Evolutionary conservation across 2,797 vertebrate species (phyloP).

Genomic region (Graptemys geographica): DNA sequence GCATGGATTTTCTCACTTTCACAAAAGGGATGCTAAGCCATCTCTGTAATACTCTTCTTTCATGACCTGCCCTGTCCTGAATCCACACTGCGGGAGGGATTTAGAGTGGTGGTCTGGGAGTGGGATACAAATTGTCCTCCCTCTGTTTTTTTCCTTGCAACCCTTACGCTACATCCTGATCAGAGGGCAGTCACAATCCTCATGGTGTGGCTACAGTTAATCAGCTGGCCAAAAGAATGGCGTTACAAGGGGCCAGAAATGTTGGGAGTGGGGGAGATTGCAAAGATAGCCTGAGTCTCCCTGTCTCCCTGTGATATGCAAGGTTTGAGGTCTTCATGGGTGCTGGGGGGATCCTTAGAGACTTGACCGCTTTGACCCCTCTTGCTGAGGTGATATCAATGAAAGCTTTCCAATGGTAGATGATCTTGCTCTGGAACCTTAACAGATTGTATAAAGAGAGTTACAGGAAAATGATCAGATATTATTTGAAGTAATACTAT

Average conservation of each 20-base stretch:
- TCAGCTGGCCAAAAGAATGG: too few species aligned
- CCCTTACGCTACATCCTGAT: too few species aligned
- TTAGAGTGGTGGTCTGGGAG: neutral
- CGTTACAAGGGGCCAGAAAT: too few species aligned
- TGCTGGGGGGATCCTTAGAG: neutral
- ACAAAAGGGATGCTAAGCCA: neutral
- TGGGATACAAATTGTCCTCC: too few species aligned
- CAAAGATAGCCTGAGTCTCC: neutral
- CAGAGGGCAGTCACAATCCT: too few species aligned
- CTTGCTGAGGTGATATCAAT: neutral
- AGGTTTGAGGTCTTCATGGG: neutral
- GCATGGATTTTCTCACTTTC: neutral
- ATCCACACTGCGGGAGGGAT: too few species aligned
- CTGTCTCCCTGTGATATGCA: neutral
- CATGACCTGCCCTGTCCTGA: neutral
- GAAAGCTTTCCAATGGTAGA: neutral
- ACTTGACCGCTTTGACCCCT: neutral
- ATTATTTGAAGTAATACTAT: neutral
- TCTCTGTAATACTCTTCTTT: rapidly evolving
- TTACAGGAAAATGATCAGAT: neutral
- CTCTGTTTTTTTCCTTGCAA: too few species aligned
- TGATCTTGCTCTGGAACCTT: neutral
- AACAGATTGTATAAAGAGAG: neutral
- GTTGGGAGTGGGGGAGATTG: neutral
- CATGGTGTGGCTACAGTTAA: too few species aligned